Base-by-base conservation (phyloP, 37 sponge, comb jelly and placozoan species). In the Geodia barretti region DNA sequence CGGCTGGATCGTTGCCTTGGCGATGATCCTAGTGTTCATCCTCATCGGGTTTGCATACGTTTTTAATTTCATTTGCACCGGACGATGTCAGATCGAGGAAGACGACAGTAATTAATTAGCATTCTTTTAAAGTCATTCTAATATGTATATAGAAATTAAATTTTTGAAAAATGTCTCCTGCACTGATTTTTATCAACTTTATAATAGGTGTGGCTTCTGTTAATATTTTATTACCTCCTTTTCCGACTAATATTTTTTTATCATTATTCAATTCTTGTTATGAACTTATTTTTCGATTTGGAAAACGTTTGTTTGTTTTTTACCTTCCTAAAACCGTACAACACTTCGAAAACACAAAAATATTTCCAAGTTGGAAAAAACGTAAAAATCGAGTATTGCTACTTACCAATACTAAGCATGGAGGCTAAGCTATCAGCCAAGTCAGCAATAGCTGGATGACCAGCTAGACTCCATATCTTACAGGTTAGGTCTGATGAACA, bases 1-100 rank as follows among this genome's bases (percentile, higher is more conserved):
- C 65, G 91, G 91, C 31, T 91, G 91, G 91, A 75, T 90, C 2
- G 29, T 90, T 28, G 62, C 38, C 3, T 41, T 90, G 59, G 86
- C 81, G 0, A 39, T 90, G 42, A 41, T 90, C 3, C 68, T 84
- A 9, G 81, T 84, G 30, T 42, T 69, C 41, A 59, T 84, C 11
- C 80, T 90, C 4, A 59, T 80, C 24, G 3, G 64, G 60, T 83
- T 60, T 70, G 79, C 89, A 14, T 83, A 72, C 58, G 4, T 43
- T 7, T 20, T 83, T 8, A 89, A 89, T 73, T 89, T 89, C 34
- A 34, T 89, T 54, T 83, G 84, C 67, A 89, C 89, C 0, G 89
- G 89, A 23, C 25, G 73, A 25, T 89, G 89, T 65, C 59, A 77
- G 79, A 65, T 83, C 26, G 84, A 78, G 64, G 84, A 83, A 35